Conservation (phyloP, 2,113 vertebrate species). For the Cochlearius cochlearius region DNA sequence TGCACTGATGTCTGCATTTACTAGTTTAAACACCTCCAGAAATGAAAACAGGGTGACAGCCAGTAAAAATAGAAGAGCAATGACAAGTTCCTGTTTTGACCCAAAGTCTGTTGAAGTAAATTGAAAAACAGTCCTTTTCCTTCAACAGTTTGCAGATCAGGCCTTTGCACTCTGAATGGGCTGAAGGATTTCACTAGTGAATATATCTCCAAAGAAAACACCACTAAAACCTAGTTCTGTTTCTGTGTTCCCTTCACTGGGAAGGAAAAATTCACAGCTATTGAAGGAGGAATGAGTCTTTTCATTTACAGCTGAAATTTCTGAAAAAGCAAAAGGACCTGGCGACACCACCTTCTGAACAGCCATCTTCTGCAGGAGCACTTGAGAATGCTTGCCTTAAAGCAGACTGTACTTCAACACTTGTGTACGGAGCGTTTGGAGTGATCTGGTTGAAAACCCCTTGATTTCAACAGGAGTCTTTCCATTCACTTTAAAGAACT, state of each 20-base stretch:
- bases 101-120: not conserved
- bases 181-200: not conserved
- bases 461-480: not conserved
- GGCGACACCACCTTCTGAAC: not conserved
- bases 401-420: not conserved
- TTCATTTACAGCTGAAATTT: not conserved
- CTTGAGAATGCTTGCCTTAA: not conserved
- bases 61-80: not conserved
- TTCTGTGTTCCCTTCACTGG: not conserved
- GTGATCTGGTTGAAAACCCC: not conserved
- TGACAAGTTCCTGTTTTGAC: not conserved
- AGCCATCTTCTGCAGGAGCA: not conserved
- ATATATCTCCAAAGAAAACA: not conserved
- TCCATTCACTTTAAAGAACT: not conserved
- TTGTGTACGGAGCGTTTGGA: not conserved
- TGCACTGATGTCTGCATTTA: not conserved
- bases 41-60: not conserved
- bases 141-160: not conserved
- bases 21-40: not conserved
- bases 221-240: not conserved
- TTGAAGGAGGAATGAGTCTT: not conserved
- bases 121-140: not conserved
- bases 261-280: not conserved
- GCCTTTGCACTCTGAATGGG: not conserved
- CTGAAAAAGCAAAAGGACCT: not conserved